Conservation (phyloP, 1,140 invertebrate genomes). For the Kradibia gibbosae region DNA sequence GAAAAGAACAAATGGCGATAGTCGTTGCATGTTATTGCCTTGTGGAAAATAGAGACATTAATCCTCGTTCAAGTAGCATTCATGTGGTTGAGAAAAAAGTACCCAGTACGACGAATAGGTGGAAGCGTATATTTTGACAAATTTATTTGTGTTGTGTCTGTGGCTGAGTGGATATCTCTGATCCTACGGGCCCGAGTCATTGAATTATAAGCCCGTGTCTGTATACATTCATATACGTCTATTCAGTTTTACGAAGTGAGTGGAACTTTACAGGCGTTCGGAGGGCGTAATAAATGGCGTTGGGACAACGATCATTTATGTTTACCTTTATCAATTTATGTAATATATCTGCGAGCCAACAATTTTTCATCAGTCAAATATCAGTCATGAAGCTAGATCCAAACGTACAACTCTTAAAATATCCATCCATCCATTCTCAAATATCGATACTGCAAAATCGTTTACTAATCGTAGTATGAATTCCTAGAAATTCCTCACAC, state of each 20-base stretch:
- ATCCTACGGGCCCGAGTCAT: not conserved
- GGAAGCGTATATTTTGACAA: constrained; percentile 19
- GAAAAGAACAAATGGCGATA: constrained; percentile 15
- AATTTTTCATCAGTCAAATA: no score
- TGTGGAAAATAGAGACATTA: constrained; percentile 44
- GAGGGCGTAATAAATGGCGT: not conserved
- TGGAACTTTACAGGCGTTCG: not conserved
- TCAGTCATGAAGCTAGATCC: no score
- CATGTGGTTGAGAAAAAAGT: constrained; percentile 14
- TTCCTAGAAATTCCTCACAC: no score
- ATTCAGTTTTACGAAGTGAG: not conserved
- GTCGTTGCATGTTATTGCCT: constrained; percentile 29
- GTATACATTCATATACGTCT: not conserved
- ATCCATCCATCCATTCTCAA: no score
- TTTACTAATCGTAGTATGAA: no score
- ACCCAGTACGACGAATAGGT: not conserved
- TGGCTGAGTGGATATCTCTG: not conserved
- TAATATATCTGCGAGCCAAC: not conserved
- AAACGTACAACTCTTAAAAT: no score
- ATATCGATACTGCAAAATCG: no score
- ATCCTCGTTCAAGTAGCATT: constrained; percentile 30
- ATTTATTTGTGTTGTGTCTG: not conserved
- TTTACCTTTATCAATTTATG: not conserved
- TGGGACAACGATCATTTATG: not conserved
- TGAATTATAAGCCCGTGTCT: not conserved